Evolutionary conservation across 2,797 vertebrate species (phyloP).

Genomic region (Hydrophis major): DNA sequence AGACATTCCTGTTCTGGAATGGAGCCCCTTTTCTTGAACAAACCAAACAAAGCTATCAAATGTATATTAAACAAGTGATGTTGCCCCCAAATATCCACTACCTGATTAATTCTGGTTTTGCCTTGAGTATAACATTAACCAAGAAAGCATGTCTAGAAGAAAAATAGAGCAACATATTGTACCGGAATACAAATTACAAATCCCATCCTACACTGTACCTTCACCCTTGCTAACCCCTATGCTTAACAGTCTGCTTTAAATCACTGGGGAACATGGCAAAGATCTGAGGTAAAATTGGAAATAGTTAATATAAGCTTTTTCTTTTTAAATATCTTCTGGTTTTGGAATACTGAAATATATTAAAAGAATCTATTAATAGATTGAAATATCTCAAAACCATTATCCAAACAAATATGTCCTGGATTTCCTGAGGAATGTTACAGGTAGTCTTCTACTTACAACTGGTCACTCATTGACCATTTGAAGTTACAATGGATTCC

Average conservation of each 20-base stretch:
- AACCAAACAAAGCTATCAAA: background rate
- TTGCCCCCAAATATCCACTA: background rate
- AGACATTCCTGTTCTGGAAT: background rate
- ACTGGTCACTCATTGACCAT: background rate
- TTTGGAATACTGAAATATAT: slow-evolving; percentile 62
- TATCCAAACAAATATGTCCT: slow-evolving; percentile 69
- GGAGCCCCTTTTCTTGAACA: background rate
- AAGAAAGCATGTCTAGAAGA: background rate
- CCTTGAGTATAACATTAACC: background rate
- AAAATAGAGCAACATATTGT: background rate
- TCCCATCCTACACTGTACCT: background rate
- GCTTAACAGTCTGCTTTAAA: background rate
- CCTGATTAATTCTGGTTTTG: background rate
- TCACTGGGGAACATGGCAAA: background rate
- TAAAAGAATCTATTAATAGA: slow-evolving; percentile 40
- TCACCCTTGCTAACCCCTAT: background rate
- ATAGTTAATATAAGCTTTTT: slow-evolving; percentile 1
- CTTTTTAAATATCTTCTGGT: slow-evolving; percentile 66
- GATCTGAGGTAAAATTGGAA: background rate
- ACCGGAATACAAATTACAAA: background rate
- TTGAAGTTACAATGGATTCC: background rate
- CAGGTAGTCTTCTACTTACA: background rate
- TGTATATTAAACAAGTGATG: background rate
- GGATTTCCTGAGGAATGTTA: slow-evolving; percentile 74
- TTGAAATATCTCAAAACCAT: slow-evolving; percentile 74